Conservation (phyloP, 2,888 invertebrate genomes). For the Macaria liturata region DNA sequence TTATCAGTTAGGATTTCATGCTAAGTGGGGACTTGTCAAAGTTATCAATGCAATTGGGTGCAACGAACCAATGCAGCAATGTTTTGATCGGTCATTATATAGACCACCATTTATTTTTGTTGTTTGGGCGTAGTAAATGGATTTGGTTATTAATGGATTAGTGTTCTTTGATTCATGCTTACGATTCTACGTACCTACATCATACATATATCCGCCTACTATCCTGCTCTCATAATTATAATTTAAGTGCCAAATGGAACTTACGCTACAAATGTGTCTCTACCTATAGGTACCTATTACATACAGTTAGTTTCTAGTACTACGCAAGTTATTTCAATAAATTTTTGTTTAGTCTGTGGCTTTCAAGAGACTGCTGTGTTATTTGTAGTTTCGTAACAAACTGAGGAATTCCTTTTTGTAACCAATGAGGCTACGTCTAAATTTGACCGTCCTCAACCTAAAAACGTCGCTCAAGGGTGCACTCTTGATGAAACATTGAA, state of each 20-base stretch:
- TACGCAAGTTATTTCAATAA: conserved; percentile 6
- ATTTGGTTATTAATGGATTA: too few relatives aligned
- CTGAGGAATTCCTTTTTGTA: conserved; percentile 25
- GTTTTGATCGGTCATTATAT: conserved; percentile 31
- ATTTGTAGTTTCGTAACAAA: conserved; percentile 14
- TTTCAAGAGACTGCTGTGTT: conserved; percentile 32
- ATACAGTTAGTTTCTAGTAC: conserved; percentile 10
- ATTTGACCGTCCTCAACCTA: conserved; percentile 20
- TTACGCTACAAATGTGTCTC: too few relatives aligned
- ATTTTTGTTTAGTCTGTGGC: conserved; percentile 44
- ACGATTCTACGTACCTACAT: too few relatives aligned
- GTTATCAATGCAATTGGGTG: conserved; percentile 50
- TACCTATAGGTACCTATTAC: too few relatives aligned
- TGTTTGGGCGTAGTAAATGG: too few relatives aligned
- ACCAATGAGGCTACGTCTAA: conserved; percentile 26
- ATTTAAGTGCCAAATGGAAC: too few relatives aligned
- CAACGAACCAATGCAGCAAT: conserved; percentile 43
- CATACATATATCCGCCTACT: too few relatives aligned
- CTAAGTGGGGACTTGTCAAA: conserved; percentile 35
- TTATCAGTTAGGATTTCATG: conserved; percentile 25
- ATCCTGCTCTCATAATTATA: too few relatives aligned
- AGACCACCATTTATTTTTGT: too few relatives aligned
- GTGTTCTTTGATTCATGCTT: too few relatives aligned
- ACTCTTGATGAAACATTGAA: conserved; percentile 3
- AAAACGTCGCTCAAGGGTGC: conserved; percentile 15